Base-by-base conservation (phyloP, 2,888 invertebrate species). In the Frankliniella fusca region DNA sequence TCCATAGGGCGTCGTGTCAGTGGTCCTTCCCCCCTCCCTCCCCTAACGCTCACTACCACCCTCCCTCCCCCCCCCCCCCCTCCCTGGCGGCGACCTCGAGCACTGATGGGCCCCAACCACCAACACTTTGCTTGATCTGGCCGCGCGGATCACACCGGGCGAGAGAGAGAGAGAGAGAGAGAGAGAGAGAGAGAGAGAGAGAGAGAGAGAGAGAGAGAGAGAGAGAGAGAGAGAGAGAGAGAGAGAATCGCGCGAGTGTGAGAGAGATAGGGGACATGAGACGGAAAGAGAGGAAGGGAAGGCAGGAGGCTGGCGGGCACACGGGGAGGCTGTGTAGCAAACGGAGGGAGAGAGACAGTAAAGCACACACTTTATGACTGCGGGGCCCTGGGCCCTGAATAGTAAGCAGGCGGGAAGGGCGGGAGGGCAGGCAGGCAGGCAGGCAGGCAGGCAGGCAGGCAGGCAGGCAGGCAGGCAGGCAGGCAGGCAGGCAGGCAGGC, bases 291-390 rank as follows among this genome's bases (percentile, higher is more conserved):
- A 38, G 38, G 54, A 23, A 23, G 70, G 70, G 23, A 11, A 70
- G 23, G 70, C 70, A 9, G 12, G 10, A 11, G 50, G 10, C 70
- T 3, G 23, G 70, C 70, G 27, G 70, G 38, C 38, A 38, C 38
- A 38, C 38, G 38, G 38, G 38, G 38, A 38, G 38, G 38, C 38
- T 38, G 38, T 38, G 38, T 38, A 38, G 38, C 38, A 38, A 38
- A 38, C 38, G 38, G 70, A 12, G 70, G 70, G n/a, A 27, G 70
- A 12, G 27, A 76, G 70, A 27, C 27, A 12, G 70, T 76, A 76
- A 76, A 76, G 70, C n/a, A 76, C 70, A 76, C 70, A 76, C 70
- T 76, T 76, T 76, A 76, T 76, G 70, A 76, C 70, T 76, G 70
- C 27, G 27, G 70, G 23, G 70, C 70, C 70, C 70, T 23, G 70